phyloP scores from a whole-genome alignment of 2,888 invertebrate species.

The Gymnosoma rotundatum region DNA sequence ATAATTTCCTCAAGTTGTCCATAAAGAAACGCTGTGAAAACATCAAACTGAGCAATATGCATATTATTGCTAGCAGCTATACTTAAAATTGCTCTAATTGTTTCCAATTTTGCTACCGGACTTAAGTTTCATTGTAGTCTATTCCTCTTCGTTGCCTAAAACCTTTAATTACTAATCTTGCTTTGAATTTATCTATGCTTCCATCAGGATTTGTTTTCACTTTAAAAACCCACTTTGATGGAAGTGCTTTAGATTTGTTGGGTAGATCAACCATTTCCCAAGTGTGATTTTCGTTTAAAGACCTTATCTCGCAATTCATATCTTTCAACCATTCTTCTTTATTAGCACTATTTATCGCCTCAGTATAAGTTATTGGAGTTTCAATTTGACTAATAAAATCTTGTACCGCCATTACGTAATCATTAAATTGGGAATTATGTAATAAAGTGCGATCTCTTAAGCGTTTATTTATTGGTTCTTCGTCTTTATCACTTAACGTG shows the following conservation, averaged over 20 bases:
- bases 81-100: conserved; percentile 61
- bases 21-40: not conserved
- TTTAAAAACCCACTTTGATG: conserved; percentile 9
- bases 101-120: conserved; percentile 65
- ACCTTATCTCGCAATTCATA: conserved; percentile 60
- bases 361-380: not conserved
- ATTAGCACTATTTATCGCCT: not conserved
- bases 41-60: not conserved
- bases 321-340: conserved; percentile 32
- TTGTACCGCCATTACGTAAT: conserved; percentile 13
- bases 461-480: conserved; percentile 13
- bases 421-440: conserved; percentile 17
- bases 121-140: conserved; percentile 68
- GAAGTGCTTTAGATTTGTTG: not conserved
- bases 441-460: conserved; percentile 17
- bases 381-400: conserved; percentile 19
- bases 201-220: conserved; percentile 15
- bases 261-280: conserved; percentile 10
- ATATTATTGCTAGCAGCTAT: conserved; percentile 51
- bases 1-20: conserved; percentile 7
- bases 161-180: conserved; percentile 59
- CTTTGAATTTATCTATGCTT: conserved; percentile 19
- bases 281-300: conserved; percentile 19
- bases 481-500: not conserved
- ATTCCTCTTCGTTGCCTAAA: conserved; percentile 65